Base-by-base conservation (phyloP, 2,113 vertebrate genomes). In the Nothocercus julius region DNA sequence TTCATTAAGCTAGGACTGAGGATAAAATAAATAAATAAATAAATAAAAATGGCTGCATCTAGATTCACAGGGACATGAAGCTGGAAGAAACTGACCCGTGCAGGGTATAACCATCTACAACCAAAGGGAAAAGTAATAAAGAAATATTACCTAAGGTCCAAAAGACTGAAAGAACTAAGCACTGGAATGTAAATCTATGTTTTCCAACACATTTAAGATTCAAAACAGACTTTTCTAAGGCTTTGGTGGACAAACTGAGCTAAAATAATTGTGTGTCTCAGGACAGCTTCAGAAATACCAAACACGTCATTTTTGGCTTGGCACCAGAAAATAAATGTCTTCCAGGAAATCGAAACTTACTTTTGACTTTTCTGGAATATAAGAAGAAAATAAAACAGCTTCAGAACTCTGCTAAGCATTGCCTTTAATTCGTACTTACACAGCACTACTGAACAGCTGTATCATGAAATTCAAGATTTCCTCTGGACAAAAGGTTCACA, bases 281-380 rank as follows among this genome's bases (percentile, higher is more conserved):
- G 73, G 80, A 85, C 6, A 13, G 34, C 20, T 75, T 24, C 83
- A 63, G 56, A 92, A 92, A 93, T 47, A 94, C 7, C 1, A 8
- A 93, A 30, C 34, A 78, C 13, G 15, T 69, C 7, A 64, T 51
- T 72, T 92, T 92, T 92, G 88, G 80, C 59, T 61, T 61, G 58
- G 47, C 25, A 76, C 40, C 70, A 92, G 56, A 87, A 93, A 91
- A 85, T 11, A 86, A 58, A 20, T 10, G 7, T 13, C n/a, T n/a
- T 73, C 53, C 79, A 68, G 79, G 75, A 96, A 95, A 95, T 7
- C 7, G 72, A 96, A 95, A 90, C 49, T 92, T 75, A 73, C 24
- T 82, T 84, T 25, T 79, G 47, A 44, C 10, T 67, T 36, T 32
- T 45, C 30, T 38, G 64, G 25, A 64, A 75, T 5, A 7, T 38